Evolutionary conservation across 1,140 invertebrate genomes (phyloP), one percentile per base, ranked within the genome.

Genomic region (Holcopasites calliopsidis): DNA sequence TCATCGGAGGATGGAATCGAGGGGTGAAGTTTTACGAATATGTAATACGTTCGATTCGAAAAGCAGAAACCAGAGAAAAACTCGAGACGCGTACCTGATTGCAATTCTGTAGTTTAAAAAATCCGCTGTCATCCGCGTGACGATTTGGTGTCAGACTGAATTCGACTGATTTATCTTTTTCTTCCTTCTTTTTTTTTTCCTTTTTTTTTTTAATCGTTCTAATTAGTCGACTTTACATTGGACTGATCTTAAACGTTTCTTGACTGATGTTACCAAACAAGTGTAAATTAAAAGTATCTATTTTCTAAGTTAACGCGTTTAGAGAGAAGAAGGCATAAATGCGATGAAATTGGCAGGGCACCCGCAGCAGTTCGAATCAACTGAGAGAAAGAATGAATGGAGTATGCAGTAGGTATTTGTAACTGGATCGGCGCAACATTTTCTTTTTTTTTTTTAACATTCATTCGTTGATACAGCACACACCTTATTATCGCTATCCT

Each of bases 231-330:
- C 77, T 76, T 73, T 66, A 84, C 88, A 90, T 92, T 90, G 89
- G 89, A 92, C 91, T 92, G 91, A 92, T 91, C 86, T 88, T 87
- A 89, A 90, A 83, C 84, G 87, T 83, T 73, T 79, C 68, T 91
- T 90, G 90, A 91, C 91, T 91, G 90, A 92, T 91, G 90, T 92
- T 91, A 91, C 91, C 91, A 92, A 92, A 92, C 90, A 86, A 87
- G 87, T 91, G 87, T 89, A 73, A 44, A 57, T 87, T 88, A 87
- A 90, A 91, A 89, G 85, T 90, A 90, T 89, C 87, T 90, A 91
- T 90, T 89, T 87, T 89, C 87, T 91, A 91, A 92, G 90, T 90
- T 91, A 88, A 86, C 61, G 77, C 58, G 68, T 31, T 50, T 52
- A 49, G 60, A 61, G 50, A 61, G 50, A 47, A 64, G 58, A 52